phyloP scores from a whole-genome alignment of 1,140 invertebrate genomes.

The Eubasilissa regina region DNA sequence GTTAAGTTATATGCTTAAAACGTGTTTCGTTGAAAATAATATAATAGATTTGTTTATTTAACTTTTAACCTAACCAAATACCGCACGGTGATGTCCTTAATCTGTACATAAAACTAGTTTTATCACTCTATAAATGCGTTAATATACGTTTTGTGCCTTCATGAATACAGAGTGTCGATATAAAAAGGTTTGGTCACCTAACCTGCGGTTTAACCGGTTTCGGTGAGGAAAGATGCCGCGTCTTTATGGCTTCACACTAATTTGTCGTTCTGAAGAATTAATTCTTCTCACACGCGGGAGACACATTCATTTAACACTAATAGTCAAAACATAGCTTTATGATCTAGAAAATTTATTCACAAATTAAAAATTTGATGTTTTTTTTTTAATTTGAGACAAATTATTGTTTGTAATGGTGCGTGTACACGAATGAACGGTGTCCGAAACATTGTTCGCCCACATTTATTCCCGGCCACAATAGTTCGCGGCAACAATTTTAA shows the following conservation, averaged over 20 bases:
- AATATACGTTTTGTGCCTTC: slow-evolving; percentile 22
- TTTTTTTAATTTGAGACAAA: too few relatives aligned
- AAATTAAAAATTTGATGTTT: too few relatives aligned
- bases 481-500: too few relatives aligned
- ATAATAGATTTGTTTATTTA: slow-evolving; percentile 12
- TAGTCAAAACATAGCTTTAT: too few relatives aligned
- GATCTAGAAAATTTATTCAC: too few relatives aligned
- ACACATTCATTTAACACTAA: too few relatives aligned
- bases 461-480: too few relatives aligned
- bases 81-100: slow-evolving; percentile 19
- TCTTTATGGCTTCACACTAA: slow-evolving; percentile 9
- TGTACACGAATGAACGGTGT: too few relatives aligned
- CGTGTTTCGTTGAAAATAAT: background rate
- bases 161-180: slow-evolving; percentile 27
- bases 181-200: slow-evolving; percentile 14
- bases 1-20: too few relatives aligned
- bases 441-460: too few relatives aligned
- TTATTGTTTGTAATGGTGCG: too few relatives aligned
- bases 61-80: slow-evolving; percentile 25
- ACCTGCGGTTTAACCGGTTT: slow-evolving; percentile 17
- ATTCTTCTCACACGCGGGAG: background rate
- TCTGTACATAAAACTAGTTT: slow-evolving; percentile 30
- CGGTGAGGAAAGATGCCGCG: background rate
- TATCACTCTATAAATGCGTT: slow-evolving; percentile 28
- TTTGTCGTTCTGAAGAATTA: slow-evolving; percentile 14